These are phyloP conservation scores for Myotis brandtii DNA, from an alignment of 2,113 vertebrate genomes.

Conservation along the genomic window DNA sequence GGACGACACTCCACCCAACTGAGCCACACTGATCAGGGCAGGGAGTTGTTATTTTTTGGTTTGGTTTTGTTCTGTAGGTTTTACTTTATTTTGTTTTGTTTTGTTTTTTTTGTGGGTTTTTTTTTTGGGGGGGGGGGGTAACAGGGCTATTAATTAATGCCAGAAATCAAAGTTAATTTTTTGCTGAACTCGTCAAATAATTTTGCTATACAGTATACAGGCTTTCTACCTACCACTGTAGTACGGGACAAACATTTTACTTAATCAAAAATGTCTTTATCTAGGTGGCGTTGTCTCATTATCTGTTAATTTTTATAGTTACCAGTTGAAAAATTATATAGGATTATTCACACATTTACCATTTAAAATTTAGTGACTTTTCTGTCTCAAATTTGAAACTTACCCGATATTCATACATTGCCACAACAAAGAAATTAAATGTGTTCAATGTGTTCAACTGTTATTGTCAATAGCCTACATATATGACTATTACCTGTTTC, in stretches of 20 bases:
- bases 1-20: neutral
- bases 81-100: neutral
- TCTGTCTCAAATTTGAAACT: slow-evolving; percentile 34
- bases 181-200: slow-evolving; percentile 5
- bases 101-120: no score
- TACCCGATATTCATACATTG: neutral
- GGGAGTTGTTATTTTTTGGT: neutral
- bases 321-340: neutral
- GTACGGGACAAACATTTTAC: neutral
- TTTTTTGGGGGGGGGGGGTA: neutral
- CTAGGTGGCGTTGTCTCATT: neutral
- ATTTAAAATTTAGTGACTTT: neutral
- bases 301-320: neutral
- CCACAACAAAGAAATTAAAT: neutral
- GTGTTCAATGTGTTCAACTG: neutral
- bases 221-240: neutral
- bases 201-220: neutral
- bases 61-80: slow-evolving; percentile 16
- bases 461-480: neutral
- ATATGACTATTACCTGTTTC: neutral
- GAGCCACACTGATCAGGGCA: neutral
- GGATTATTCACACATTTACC: slow-evolving; percentile 15
- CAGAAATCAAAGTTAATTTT: slow-evolving; percentile 28
- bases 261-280: slow-evolving; percentile 2
- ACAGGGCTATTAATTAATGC: slow-evolving; percentile 9